phyloP scores from a whole-genome alignment of 2,888 invertebrate species.

The Phymatocera aterrima region DNA sequence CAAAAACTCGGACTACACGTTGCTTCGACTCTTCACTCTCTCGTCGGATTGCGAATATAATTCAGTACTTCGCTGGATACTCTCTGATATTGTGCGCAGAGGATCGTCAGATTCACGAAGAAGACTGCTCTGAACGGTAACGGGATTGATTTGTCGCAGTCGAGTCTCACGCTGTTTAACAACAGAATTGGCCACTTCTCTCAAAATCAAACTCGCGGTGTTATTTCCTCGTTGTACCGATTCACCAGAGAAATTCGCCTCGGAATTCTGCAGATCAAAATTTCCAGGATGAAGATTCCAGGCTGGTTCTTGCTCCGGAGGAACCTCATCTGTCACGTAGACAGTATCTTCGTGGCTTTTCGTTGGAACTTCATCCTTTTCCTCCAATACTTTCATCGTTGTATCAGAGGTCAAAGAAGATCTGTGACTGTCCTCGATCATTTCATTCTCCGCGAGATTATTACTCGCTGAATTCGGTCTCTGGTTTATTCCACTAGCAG shows the following conservation, averaged over 20 bases:
- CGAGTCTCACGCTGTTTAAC: not conserved
- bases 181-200: constrained; percentile 10
- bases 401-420: not conserved
- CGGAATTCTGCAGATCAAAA: not conserved
- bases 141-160: not conserved
- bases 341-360: not conserved
- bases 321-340: not conserved
- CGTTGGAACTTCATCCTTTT: not conserved
- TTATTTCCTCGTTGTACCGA: not conserved
- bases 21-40: not conserved
- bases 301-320: not conserved
- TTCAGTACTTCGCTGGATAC: not conserved
- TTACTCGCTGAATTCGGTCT: too few species aligned
- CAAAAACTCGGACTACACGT: not conserved
- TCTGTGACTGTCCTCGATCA: not conserved
- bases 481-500: too few species aligned
- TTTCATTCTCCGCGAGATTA: too few species aligned
- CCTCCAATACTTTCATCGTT: not conserved
- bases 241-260: not conserved
- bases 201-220: not conserved
- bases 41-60: not conserved
- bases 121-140: not conserved
- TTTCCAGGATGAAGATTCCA: not conserved
- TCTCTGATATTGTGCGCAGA: not conserved
- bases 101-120: not conserved